A percentile compares a stretch with the other conserved stretches of the same genome.
Evolutionary conservation across 2,797 vertebrate genomes (phyloP).

Genomic region (Glyptemys insculpta): DNA sequence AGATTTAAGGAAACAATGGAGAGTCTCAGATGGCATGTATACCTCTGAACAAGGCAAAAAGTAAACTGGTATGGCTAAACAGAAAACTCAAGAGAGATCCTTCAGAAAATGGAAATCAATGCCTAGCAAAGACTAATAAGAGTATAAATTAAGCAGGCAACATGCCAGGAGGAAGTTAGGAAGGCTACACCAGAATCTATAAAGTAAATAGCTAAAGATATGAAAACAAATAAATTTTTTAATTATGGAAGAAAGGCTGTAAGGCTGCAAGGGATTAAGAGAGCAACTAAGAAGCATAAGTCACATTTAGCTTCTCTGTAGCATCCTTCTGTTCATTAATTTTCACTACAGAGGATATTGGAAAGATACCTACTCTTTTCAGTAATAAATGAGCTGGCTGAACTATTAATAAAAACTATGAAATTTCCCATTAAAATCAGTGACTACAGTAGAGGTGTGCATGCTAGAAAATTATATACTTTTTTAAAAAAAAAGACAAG

Average conservation of each 20-base stretch:
- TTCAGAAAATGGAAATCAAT: background rate
- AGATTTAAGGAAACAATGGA: background rate
- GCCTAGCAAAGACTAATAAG: rapidly evolving
- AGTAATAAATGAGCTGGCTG: background rate
- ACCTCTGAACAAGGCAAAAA: background rate
- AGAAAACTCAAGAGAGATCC: rapidly evolving
- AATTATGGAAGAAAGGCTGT: background rate
- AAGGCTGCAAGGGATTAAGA: background rate
- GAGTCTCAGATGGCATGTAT: background rate
- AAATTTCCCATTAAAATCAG: background rate
- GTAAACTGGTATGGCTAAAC: background rate
- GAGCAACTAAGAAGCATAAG: rapidly evolving
- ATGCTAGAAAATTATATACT: background rate
- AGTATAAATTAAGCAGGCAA: background rate
- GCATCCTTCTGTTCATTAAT: background rate
- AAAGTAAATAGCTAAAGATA: too few relatives aligned
- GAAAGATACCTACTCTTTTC: background rate
- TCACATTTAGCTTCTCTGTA: background rate
- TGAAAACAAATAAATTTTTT: background rate
- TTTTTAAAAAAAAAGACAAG: background rate
- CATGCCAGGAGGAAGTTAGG: background rate
- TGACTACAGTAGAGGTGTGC: background rate
- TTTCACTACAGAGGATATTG: background rate
- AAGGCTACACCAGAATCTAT: rapidly evolving
- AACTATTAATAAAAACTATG: background rate